Evolutionary conservation across 2,113 vertebrate genomes (phyloP).

Genomic region (Sorex araneus): DNA sequence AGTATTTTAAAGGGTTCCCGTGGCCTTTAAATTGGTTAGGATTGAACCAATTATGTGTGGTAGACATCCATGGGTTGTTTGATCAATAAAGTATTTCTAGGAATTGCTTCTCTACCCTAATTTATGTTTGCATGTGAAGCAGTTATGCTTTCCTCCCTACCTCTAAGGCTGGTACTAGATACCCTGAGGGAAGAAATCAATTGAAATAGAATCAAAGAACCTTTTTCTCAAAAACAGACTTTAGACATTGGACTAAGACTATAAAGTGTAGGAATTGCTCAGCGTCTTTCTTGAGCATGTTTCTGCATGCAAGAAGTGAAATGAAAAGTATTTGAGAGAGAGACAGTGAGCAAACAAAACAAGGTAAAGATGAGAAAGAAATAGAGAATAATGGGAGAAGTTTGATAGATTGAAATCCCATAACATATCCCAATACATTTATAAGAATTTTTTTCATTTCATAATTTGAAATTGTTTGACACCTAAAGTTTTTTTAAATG

Average conservation of each 20-base stretch:
- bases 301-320: background rate
- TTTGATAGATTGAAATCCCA: background rate
- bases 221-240: background rate
- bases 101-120: background rate
- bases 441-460: conserved; percentile 24
- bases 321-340: background rate
- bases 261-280: background rate
- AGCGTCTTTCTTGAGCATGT: background rate
- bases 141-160: conserved; percentile 5
- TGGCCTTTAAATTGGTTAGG: background rate
- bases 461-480: background rate
- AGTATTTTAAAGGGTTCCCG: background rate
- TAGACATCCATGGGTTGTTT: background rate
- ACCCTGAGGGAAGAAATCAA: background rate
- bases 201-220: background rate
- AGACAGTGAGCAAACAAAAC: background rate
- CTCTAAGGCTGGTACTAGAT: background rate
- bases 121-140: background rate
- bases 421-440: background rate
- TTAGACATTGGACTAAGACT: background rate
- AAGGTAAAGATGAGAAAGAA: background rate
- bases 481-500: background rate
- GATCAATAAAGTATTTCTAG: background rate
- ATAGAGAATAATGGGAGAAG: background rate
- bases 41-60: background rate